Base-by-base conservation (phyloP, 2,888 invertebrate genomes). In the Epirrhoe alternata region DNA sequence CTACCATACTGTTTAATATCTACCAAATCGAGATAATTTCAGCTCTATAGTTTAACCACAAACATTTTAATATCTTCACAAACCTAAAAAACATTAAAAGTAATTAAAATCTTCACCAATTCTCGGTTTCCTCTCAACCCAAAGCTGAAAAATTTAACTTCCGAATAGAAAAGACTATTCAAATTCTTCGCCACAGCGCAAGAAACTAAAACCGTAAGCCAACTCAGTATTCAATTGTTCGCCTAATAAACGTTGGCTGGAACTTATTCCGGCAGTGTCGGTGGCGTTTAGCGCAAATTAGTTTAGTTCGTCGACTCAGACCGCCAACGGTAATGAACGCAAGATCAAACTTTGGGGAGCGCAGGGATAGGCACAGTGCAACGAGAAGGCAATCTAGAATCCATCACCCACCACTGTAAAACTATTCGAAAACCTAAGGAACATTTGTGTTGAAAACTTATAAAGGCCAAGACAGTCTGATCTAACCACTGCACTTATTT, bases 281-380 rank as follows among this genome's bases (percentile, higher is more conserved):
- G 77, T 74, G 72, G 75, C 79, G 79, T 78, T 83, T 81, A 80
- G 78, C 69, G 70, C 78, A 83, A 88, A 88, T 88, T 88, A 86
- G 87, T 86, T 88, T 86, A 87, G 88, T 88, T 87, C 75, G 74
- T 63, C 75, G 75, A 71, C 75, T 69, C 75, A 69, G 73, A 75
- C 80, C 80, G 71, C 79, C 56, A 64, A 61, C 74, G 69, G 79
- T 83, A 86, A 86, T 83, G 83, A 86, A 86, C 79, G 79, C 76
- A 70, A 74, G 77, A 78, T 78, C 73, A 75, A 78, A 78, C 77
- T 80, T 74, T 71, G 61, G 66, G 65, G 59, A 49, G 57, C 49
- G 45, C 55, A 35, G 49, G 17, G 60, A 33, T 60, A 67, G 67
- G 49, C 60, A 60, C 60, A 60, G 59, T 38, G 49, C 31, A 53